Evolutionary conservation across 37 sponge, comb jelly and placozoan species (phyloP).

Genomic region (Agelas oroides): DNA sequence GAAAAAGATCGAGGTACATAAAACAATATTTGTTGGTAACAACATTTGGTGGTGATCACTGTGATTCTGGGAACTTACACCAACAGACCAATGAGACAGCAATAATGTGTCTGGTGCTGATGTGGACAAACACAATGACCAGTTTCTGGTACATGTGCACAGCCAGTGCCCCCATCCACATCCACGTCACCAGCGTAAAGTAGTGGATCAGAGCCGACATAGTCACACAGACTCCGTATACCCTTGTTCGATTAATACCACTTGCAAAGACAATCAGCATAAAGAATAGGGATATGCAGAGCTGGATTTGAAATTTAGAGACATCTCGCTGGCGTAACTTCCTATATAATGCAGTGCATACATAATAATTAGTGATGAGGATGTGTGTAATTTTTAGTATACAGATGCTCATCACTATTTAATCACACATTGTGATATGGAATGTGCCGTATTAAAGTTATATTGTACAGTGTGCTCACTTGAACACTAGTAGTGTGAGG

Average conservation of each 20-base stretch:
- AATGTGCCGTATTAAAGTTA: too few relatives aligned
- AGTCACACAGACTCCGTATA: conserved; percentile 38
- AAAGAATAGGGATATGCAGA: conserved; percentile 26
- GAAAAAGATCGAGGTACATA: too few relatives aligned
- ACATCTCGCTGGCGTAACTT: conserved; percentile 15
- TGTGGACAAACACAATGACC: conserved; percentile 45
- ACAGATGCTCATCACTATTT: too few relatives aligned
- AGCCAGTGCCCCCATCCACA: conserved; percentile 58
- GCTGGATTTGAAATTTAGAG: conserved; percentile 35
- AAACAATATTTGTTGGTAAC: too few relatives aligned
- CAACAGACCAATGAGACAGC: conserved; percentile 34
- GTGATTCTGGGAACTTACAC: conserved; percentile 23
- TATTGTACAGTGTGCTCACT: too few relatives aligned
- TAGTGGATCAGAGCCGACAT: conserved; percentile 55
- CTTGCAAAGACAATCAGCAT: conserved; percentile 50
- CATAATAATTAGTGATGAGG: too few relatives aligned
- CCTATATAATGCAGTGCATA: conserved; percentile 7
- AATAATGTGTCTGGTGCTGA: conserved; percentile 1
- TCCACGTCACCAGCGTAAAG: conserved; percentile 36
- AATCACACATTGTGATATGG: too few relatives aligned
- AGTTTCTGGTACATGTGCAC: conserved; percentile 60
- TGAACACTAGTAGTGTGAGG: too few relatives aligned
- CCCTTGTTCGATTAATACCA: conserved; percentile 29
- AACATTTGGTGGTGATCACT: too few relatives aligned
- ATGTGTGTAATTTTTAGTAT: too few relatives aligned